Percentiles rank a stretch among this genome's conserved stretches.
Conservation (phyloP, 2,113 vertebrate species). For the Cercocebus atys region DNA sequence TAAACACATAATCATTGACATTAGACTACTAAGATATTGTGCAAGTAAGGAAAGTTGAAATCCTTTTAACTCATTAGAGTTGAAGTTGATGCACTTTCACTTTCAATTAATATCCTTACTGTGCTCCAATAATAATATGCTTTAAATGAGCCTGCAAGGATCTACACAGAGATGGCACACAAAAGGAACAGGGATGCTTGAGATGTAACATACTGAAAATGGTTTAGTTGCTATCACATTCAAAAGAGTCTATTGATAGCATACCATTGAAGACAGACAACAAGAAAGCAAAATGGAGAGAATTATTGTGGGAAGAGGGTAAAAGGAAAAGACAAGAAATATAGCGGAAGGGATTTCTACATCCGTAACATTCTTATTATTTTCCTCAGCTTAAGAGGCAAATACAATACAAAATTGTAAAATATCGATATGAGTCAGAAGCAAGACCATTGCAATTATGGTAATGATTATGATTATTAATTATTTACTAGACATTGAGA, state of each 20-base stretch:
- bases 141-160: background rate
- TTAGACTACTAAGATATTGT: conserved; percentile 15
- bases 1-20: conserved; percentile 51
- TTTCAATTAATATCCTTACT: conserved; percentile 13
- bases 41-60: conserved; percentile 47
- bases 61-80: conserved; percentile 31
- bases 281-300: background rate
- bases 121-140: background rate
- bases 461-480: background rate
- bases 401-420: background rate
- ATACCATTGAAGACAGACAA: background rate
- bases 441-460: background rate
- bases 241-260: background rate
- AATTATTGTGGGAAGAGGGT: background rate
- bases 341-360: background rate
- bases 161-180: background rate
- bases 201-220: background rate
- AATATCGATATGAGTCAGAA: background rate
- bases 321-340: background rate
- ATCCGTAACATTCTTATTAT: background rate
- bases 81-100: conserved; percentile 28
- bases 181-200: background rate
- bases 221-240: background rate
- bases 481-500: background rate
- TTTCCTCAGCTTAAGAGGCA: background rate